A percentile compares a stretch with the other conserved stretches of the same genome.
phyloP scores from a whole-genome alignment of 2,797 vertebrate genomes.

The Myotis vivesi region DNA sequence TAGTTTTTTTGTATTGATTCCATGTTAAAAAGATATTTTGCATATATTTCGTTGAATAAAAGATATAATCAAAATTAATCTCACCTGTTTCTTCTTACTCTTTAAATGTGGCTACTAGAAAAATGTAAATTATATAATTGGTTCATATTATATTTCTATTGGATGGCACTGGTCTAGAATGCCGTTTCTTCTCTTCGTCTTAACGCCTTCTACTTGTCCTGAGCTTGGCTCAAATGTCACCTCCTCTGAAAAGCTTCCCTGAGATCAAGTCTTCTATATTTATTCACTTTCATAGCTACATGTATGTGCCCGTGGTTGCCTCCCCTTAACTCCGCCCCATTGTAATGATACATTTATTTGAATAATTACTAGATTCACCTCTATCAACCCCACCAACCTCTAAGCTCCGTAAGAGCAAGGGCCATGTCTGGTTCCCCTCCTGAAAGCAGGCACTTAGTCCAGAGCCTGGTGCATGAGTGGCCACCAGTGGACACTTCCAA shows the following conservation, averaged over 20 bases:
- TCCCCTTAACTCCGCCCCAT: neutral
- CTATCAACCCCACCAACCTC: neutral
- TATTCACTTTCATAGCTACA: neutral
- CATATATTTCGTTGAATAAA: neutral
- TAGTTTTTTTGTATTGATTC: slow-evolving; percentile 19
- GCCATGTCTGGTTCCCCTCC: neutral
- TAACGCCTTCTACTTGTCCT: neutral
- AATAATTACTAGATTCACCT: neutral
- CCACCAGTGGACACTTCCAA: neutral
- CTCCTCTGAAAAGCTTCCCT: neutral
- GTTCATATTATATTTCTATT: neutral
- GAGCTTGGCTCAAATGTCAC: neutral
- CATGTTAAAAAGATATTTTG: slow-evolving; percentile 43
- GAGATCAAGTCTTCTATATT: neutral
- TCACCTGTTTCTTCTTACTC: neutral
- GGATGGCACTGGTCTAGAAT: neutral
- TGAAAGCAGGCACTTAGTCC: neutral
- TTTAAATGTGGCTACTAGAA: neutral
- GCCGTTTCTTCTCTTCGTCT: neutral
- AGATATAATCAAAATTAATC: neutral
- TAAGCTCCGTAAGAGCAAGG: neutral
- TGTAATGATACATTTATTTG: neutral
- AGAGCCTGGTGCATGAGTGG: neutral
- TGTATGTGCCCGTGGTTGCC: neutral
- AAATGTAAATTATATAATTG: neutral